Evolutionary conservation across 2,888 invertebrate genomes (phyloP).

Genomic region (Mimachlamys varia): DNA sequence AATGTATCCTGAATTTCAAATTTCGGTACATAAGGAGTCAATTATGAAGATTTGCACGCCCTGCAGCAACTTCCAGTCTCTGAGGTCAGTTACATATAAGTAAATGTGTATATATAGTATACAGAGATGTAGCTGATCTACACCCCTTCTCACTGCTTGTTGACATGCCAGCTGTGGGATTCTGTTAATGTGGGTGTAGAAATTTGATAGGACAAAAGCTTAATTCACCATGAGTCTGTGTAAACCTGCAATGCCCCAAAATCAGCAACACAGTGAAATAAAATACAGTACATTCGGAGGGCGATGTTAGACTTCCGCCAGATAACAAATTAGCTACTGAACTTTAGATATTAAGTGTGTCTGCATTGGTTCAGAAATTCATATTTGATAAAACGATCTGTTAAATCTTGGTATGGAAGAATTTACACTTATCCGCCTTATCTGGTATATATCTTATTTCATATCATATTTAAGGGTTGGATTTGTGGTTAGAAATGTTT

Average conservation of each 20-base stretch:
- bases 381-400: no score
- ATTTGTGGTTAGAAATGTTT: no score
- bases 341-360: neutral
- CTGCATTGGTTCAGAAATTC: neutral
- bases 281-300: neutral
- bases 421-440: no score
- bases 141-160: neutral
- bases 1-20: no score
- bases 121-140: neutral
- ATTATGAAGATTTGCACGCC: no score
- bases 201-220: neutral
- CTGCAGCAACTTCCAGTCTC: no score
- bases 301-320: constrained; percentile 6
- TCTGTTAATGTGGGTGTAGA: constrained; percentile 9
- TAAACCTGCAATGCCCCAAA: neutral
- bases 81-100: no score
- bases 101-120: no score
- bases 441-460: no score
- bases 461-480: no score
- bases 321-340: neutral
- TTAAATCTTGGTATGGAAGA: no score
- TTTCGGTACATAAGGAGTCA: no score
- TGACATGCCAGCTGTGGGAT: neutral
- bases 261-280: neutral
- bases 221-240: neutral